phyloP scores from a whole-genome alignment of 1,140 invertebrate genomes.

The Uloborus diversus region DNA sequence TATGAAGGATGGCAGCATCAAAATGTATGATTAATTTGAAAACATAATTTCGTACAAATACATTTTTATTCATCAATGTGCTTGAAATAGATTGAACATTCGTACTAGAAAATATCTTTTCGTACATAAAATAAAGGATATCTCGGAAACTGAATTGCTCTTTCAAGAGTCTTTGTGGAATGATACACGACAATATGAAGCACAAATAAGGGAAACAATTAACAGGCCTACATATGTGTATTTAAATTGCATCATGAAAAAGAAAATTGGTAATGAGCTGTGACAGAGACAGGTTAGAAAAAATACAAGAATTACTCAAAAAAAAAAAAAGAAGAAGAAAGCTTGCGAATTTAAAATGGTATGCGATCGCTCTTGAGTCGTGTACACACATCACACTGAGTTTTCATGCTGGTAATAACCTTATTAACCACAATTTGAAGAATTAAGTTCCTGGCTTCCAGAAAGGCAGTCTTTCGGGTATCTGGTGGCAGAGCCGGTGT shows the following conservation, averaged over 20 bases:
- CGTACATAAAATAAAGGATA: neutral
- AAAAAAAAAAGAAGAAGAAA: neutral
- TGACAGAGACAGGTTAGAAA: neutral
- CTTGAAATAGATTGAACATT: no score
- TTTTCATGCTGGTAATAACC: neutral
- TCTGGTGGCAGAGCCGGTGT: neutral
- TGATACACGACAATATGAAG: neutral
- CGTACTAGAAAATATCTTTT: constrained; percentile 4
- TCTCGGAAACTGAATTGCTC: neutral
- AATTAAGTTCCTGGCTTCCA: neutral
- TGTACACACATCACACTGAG: neutral
- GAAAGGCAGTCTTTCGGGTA: neutral
- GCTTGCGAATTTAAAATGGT: neutral
- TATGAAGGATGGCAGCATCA: no score
- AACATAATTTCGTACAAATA: no score
- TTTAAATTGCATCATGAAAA: neutral
- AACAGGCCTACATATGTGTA: neutral
- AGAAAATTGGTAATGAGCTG: neutral
- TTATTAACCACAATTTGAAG: neutral
- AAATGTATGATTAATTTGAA: no score
- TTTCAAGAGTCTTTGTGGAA: neutral
- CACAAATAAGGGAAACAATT: neutral
- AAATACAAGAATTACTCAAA: no score
- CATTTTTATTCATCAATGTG: no score
- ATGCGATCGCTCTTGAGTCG: neutral